A percentile compares a stretch with the other conserved stretches of the same genome.
phyloP scores from a whole-genome alignment of 1,140 invertebrate species.

The Calliopsis andreniformis region DNA sequence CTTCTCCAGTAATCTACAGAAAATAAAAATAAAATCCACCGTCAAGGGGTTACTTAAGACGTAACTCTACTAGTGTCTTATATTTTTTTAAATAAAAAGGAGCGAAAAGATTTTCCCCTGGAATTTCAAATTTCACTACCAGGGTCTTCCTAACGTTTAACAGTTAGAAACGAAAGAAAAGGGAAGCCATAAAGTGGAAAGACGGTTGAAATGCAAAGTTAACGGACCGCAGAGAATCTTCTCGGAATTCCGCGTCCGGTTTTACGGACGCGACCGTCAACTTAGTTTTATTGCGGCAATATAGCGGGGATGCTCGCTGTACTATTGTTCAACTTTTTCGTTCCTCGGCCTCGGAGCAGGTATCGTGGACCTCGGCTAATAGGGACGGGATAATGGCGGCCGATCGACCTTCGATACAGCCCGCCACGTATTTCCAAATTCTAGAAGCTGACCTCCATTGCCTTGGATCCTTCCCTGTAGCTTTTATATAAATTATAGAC shows the following conservation, averaged over 20 bases:
- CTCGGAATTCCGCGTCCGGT: slow-evolving; percentile 34
- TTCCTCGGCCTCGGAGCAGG: slow-evolving; percentile 65
- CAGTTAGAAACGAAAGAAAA: too few species aligned
- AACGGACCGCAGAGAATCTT: slow-evolving; percentile 34
- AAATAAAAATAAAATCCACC: too few species aligned
- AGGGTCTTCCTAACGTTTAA: too few species aligned
- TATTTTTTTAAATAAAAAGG: too few species aligned
- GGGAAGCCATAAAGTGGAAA: background rate
- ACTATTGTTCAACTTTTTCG: slow-evolving; percentile 51
- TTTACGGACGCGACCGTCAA: slow-evolving; percentile 18
- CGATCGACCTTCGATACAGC: slow-evolving; percentile 68
- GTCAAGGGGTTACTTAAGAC: too few species aligned
- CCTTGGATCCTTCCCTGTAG: background rate
- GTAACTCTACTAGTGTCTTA: too few species aligned
- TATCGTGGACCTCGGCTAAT: slow-evolving; percentile 69
- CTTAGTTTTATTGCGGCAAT: slow-evolving; percentile 48
- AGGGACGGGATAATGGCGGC: slow-evolving; percentile 68
- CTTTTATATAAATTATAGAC: too few species aligned
- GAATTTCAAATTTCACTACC: too few species aligned
- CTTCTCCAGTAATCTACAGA: too few species aligned
- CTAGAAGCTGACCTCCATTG: background rate
- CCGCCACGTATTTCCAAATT: slow-evolving; percentile 55
- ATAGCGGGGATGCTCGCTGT: slow-evolving; percentile 38
- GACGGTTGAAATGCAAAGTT: slow-evolving; percentile 17
- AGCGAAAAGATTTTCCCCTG: too few species aligned